Evolutionary conservation across 2,888 invertebrate species (phyloP), one percentile per base, ranked within the genome.

Genomic region (Agrotis segetum): DNA sequence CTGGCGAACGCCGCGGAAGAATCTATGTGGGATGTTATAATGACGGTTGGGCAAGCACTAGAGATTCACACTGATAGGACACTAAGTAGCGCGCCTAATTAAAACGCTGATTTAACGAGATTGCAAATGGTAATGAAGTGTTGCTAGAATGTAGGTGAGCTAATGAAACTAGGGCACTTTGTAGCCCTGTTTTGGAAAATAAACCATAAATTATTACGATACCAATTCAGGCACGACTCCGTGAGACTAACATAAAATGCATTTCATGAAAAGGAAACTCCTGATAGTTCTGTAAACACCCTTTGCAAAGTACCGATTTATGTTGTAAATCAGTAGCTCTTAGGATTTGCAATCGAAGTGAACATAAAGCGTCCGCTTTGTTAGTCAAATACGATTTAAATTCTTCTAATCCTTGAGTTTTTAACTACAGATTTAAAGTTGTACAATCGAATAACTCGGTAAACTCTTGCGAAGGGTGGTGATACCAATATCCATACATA

Each of bases 51-150:
- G 62, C 47, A n/a, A 58, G 61, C 21, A 55, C 71, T 66, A 50
- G n/a, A 77, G 78, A 77, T 82, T 78, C 71, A 40, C 78, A 66
- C 65, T 52, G 82, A 77, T 82, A 63, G 53, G 19, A 34, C 77
- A 59, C 49, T 75, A 47, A 55, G 77, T 59, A 77, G 71, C 40
- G 21, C 29, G 40, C 40, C 46, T 70, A 70, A 82, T 78, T 78
- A 71, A 81, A 67, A 81, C 62, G 82, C 78, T 77, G 71, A 78
- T 65, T 62, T 53, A 49, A 67, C 61, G 59, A 67, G 46, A 76
- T 67, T 67, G 34, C n/a, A 6, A 62, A 76, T 46, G 67, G 34
- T 74, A 74, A 80, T 65, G 17, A 64, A 46, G 64, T 75, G 59
- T 75, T 75, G 49, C 47, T 44, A 13, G 5, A 53, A 46, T 60